Base-by-base conservation (phyloP, 2,888 invertebrate genomes). In the Ormia ochracea region DNA sequence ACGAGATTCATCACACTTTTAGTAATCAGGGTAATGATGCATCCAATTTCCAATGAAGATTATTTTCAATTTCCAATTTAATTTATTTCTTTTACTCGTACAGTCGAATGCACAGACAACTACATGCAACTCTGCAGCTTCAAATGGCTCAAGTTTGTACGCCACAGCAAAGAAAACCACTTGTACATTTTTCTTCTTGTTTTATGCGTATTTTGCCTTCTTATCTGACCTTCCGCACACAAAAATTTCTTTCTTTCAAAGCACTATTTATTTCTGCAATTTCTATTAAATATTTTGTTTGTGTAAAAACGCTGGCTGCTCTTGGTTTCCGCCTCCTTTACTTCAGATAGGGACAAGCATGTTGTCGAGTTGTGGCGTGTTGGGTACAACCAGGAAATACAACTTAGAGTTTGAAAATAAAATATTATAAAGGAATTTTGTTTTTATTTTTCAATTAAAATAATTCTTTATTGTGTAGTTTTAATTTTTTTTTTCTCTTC, bases 221-320 rank as follows among this genome's bases (percentile, higher is more conserved):
- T 38, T 72, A 61, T 59, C 52, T 58, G n/a, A 68, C 31, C 41
- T 43, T n/a, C 66, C 7, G 10, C 66, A 43, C n/a, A 68, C 28
- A 43, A 26, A 28, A 61, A n/a, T 28, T 28, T n/a, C 38, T 12
- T 52, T 50, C 17, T 19, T 4, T 14, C 26, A 2, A 17, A 14
- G 26, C 2, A 38, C 10, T 28, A 12, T 28, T 21, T 21, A 54
- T 38, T 28, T 54, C 41, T 10, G 21, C 54, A 54, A 33, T 68
- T 68, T 68, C 56, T 68, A 33, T 68, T 33, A 68, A 31, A 56
- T 56, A 56, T 56, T 68, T 68, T 56, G 54, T 14, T 45, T 56
- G 17, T 56, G 45, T 54, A 38, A 26, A 41, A 17, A 12, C 10
- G n/a, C 12, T 2, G 2, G 5, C 5, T 36, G 12, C n/a, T 36